phyloP scores from a whole-genome alignment of 2,888 invertebrate species.

The Ophion slaviceki region DNA sequence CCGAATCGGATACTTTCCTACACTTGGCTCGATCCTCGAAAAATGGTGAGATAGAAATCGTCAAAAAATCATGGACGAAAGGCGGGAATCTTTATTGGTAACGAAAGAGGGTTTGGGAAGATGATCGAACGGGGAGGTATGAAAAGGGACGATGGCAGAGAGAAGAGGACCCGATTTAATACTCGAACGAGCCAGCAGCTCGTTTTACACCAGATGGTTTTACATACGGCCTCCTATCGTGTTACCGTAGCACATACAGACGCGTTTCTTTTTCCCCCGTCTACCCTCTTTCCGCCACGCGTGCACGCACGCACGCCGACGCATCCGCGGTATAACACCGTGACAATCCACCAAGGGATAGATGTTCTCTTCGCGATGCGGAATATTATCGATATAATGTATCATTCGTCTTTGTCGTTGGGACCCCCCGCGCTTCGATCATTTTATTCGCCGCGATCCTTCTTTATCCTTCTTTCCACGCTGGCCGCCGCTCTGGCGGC shows the following conservation, averaged over 20 bases:
- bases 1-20: no score
- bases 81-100: conserved; percentile 31
- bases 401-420: conserved; percentile 75
- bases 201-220: conserved; percentile 83
- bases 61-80: conserved; percentile 19
- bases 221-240: conserved; percentile 81
- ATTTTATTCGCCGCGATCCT: conserved; percentile 58
- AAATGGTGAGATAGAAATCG: background rate
- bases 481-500: conserved; percentile 47
- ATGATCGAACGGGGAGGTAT: conserved; percentile 27
- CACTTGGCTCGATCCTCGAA: no score
- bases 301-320: conserved; percentile 66
- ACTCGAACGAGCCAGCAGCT: conserved; percentile 82
- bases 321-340: conserved; percentile 53
- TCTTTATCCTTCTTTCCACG: conserved; percentile 46
- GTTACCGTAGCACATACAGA: conserved; percentile 75
- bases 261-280: conserved; percentile 1
- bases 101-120: conserved; percentile 35
- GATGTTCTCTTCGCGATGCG: conserved; percentile 67
- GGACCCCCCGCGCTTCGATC: conserved; percentile 66
- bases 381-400: conserved; percentile 75
- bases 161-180: conserved; percentile 81
- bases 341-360: conserved; percentile 71
- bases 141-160: conserved; percentile 47
- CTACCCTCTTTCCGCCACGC: conserved; percentile 45